A percentile compares a stretch with the other conserved stretches of the same genome.
These are phyloP conservation scores for Artibeus jamaicensis DNA, from an alignment of 2,797 vertebrate species.

Conservation along the genomic window DNA sequence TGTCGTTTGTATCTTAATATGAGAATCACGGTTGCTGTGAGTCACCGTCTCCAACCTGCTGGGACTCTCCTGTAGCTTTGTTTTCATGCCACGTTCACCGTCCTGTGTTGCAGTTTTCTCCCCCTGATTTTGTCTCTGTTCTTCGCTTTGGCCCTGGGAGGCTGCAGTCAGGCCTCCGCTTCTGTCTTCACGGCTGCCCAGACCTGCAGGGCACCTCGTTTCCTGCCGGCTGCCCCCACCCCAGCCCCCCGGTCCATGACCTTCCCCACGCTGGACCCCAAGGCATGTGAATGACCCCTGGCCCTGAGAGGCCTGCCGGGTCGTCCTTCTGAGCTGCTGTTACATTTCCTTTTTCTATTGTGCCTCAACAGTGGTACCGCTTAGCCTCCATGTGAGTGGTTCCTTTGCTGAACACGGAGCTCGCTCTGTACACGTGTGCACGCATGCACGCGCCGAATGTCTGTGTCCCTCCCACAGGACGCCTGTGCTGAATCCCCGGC, in stretches of 20 bases:
- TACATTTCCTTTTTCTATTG: not conserved
- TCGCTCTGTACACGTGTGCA: rapidly evolving
- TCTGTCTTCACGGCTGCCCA: not conserved
- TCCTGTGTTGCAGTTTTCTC: rapidly evolving
- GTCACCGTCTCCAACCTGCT: rapidly evolving
- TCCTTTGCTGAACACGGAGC: not conserved
- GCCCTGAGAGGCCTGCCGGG: not conserved
- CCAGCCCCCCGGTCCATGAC: not conserved
- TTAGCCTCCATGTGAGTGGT: not conserved
- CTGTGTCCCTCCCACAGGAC: too few species aligned
- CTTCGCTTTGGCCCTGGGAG: rapidly evolving
- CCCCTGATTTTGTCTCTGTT: rapidly evolving
- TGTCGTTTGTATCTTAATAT: not conserved
- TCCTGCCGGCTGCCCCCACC: not conserved
- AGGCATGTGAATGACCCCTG: too few species aligned
- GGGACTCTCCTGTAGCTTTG: not conserved
- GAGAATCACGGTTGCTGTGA: not conserved
- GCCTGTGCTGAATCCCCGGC: rapidly evolving
- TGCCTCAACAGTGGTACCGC: not conserved
- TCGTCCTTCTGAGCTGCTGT: too few species aligned
- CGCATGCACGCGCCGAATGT: too few species aligned
- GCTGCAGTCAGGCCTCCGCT: rapidly evolving
- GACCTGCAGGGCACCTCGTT: not conserved
- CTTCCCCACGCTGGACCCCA: not conserved
- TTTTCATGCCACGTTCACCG: too few species aligned